These are phyloP conservation scores for Ennomos quercinarius DNA, from an alignment of 2,888 invertebrate species.

Conservation along the genomic window DNA sequence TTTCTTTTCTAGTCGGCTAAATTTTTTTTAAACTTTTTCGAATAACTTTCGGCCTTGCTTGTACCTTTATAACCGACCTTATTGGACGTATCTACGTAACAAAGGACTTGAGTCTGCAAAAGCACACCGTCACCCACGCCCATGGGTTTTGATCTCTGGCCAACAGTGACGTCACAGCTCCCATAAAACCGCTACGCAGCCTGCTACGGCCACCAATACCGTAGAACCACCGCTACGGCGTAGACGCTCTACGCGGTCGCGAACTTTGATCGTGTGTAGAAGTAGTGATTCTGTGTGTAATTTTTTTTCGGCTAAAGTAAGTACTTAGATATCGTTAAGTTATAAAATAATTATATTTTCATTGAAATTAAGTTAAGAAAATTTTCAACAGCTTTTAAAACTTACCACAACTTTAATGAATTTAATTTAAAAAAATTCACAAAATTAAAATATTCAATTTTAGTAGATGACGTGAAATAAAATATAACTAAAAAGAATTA, in stretches of 20 bases:
- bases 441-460: too few relatives aligned
- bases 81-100: conserved; percentile 31
- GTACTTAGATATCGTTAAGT: conserved; percentile 14
- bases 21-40: neutral
- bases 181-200: conserved; percentile 68
- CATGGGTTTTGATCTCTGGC: conserved; percentile 58
- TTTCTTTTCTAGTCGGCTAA: neutral
- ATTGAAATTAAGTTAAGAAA: too few relatives aligned
- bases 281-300: conserved; percentile 23
- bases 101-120: conserved; percentile 50
- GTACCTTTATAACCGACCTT: conserved; percentile 12
- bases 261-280: conserved; percentile 44
- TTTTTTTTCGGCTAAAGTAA: conserved; percentile 19
- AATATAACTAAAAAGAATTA: too few relatives aligned
- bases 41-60: conserved; percentile 7
- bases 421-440: too few relatives aligned
- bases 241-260: conserved; percentile 70
- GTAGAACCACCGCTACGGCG: conserved; percentile 70
- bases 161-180: conserved; percentile 72
- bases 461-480: too few relatives aligned
- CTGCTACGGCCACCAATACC: conserved; percentile 65
- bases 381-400: too few relatives aligned
- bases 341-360: too few relatives aligned
- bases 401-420: too few relatives aligned
- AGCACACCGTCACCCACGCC: conserved; percentile 66